Evolutionary conservation across 2,113 vertebrate species (phyloP).

Genomic region (Cyrtonyx montezumae): DNA sequence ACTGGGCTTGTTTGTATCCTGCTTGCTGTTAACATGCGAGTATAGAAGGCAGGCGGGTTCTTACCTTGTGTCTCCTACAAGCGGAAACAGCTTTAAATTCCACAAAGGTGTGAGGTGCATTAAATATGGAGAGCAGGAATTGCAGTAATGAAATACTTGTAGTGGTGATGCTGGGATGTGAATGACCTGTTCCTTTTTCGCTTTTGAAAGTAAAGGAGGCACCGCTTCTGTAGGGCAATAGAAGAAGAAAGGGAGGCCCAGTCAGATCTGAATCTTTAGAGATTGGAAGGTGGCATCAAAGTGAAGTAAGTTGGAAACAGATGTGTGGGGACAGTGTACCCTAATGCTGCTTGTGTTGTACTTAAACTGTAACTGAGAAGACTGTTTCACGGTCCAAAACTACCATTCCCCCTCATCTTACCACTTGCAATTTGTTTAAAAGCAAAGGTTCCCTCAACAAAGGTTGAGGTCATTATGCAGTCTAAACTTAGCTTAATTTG

Average conservation of each 20-base stretch:
- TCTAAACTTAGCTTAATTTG: constrained; percentile 19
- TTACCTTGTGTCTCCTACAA: neutral
- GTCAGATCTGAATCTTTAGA: neutral
- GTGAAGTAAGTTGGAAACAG: neutral
- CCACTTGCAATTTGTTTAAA: constrained; percentile 2
- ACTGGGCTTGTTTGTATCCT: neutral
- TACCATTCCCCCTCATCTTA: neutral
- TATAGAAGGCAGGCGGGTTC: neutral
- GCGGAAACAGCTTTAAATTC: neutral
- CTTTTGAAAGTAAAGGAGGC: neutral
- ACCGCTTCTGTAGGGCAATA: neutral
- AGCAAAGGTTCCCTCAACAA: neutral
- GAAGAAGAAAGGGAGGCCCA: neutral
- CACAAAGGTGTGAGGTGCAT: neutral
- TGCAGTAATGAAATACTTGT: neutral
- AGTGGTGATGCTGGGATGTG: neutral
- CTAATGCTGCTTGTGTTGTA: neutral
- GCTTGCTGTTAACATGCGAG: neutral
- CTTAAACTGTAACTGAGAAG: neutral
- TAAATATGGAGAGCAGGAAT: neutral
- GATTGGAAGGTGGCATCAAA: neutral
- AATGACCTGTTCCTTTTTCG: neutral
- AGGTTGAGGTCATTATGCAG: neutral
- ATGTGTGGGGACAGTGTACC: neutral
- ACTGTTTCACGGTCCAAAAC: neutral